Evolutionary conservation across 2,797 vertebrate genomes (phyloP), one percentile per base, ranked within the genome.

Genomic region (Adelosebastes latens): DNA sequence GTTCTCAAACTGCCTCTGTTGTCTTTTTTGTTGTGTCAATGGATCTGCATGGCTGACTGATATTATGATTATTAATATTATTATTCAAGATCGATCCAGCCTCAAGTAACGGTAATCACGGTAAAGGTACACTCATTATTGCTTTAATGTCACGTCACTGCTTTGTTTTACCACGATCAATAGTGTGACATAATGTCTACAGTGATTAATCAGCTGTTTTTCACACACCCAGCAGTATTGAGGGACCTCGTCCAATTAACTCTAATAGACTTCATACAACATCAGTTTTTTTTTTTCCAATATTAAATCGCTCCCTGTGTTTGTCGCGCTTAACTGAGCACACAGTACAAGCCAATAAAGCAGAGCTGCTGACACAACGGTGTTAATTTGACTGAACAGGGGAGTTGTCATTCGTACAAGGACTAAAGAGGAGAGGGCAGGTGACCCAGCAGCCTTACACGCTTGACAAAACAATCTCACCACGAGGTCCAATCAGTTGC

Each of bases 171-270:
- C 81, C 22, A n/a, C 29, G 56, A 77, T 91, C 85, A 27, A 82
- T 90, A 77, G 8, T 24, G 72, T 55, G 20, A 72, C 74, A 67
- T 73, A 58, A 84, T 67, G 69, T 80, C 67, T 53, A 8, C 70
- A 27, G 65, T 68, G 53, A 80, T 87, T 77, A 81, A 84, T 89
- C 75, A 72, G 53, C 69, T 10, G 6, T 52, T 88, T 82, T 81
- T 72, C 63, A 79, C 80, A 77, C 68, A 74, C n/a, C 59, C 65
- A 73, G 82, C 79, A 79, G 29, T 78, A 83, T 58, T 63, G 24
- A 87, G 75, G 27, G 74, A 65, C 60, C 5, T 22, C 13, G 8
- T 46, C 66, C 52, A 75, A 81, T 82, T 89, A 83, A 61, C 46
- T 71, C 34, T 29, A 42, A 52, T 34, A 42, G 46, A 78, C 71